Percentiles rank a stretch among this genome's conserved stretches.
Evolutionary conservation across 2,888 invertebrate species (phyloP).

Genomic region (Dyspetes luteomarginatus): DNA sequence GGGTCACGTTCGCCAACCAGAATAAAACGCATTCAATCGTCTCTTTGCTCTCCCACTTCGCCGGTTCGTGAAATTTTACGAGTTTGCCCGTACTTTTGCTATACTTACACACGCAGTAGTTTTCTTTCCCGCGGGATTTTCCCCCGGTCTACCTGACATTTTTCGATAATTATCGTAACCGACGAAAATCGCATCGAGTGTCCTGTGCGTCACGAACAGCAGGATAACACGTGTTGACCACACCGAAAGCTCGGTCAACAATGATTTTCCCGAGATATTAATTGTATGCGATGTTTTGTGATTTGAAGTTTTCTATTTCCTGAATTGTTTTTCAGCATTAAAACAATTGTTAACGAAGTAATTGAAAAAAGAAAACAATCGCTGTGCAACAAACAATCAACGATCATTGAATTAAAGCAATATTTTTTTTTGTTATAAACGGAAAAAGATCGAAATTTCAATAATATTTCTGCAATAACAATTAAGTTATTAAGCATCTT

Average conservation of each 20-base stretch:
- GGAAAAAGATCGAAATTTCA: too few relatives aligned
- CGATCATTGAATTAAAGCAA: too few relatives aligned
- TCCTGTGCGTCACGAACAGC: not conserved
- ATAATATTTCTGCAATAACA: too few relatives aligned
- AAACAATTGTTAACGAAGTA: too few relatives aligned
- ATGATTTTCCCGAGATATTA: not conserved
- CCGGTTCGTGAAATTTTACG: not conserved
- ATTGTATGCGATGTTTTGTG: conserved; percentile 6
- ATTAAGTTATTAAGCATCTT: too few relatives aligned
- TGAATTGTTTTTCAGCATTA: too few relatives aligned
- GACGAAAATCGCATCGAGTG: not conserved
- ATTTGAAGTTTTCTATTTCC: too few relatives aligned
- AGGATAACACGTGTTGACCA: not conserved
- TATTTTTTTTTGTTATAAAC: too few relatives aligned
- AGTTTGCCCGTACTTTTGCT: not conserved
- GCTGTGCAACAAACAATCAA: too few relatives aligned
- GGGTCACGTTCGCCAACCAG: conserved; percentile 22
- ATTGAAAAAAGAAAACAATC: too few relatives aligned
- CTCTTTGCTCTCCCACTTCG: not conserved
- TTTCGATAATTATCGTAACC: conserved; percentile 21
- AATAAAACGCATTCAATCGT: not conserved
- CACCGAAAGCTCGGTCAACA: not conserved
- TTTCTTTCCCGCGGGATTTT: conserved; percentile 33
- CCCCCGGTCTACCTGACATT: conserved; percentile 51
- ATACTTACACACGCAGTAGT: not conserved